Conservation (phyloP, 2,113 vertebrate species). For the Neomonachus schauinslandi region DNA sequence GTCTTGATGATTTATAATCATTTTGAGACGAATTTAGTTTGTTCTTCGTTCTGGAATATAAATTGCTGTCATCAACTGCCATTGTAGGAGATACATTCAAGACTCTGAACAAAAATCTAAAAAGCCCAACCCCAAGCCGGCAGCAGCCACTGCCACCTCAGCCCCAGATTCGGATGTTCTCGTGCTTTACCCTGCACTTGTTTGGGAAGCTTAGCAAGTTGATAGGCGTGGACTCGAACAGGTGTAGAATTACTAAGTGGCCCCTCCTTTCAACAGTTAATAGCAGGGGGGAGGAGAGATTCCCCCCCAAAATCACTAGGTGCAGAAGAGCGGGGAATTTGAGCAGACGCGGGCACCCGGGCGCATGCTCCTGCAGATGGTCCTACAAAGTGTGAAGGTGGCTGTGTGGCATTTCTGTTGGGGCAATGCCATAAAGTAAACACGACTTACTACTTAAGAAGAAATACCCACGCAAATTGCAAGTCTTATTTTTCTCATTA, state of each 20-base stretch:
- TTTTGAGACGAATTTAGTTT: slow-evolving; percentile 85
- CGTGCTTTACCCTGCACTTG: slow-evolving; percentile 86
- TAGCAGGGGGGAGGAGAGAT: slow-evolving; percentile 73
- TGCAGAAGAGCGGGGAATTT: slow-evolving; percentile 50
- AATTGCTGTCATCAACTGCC: slow-evolving; percentile 90
- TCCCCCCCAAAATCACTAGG: slow-evolving; percentile 33
- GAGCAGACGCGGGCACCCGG: not conserved
- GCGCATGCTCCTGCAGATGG: not conserved
- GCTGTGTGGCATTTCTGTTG: not conserved
- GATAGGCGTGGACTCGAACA: slow-evolving; percentile 89
- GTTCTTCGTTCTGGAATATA: slow-evolving; percentile 86
- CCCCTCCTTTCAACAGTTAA: slow-evolving; percentile 88
- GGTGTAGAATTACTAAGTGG: slow-evolving; percentile 93
- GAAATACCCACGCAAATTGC: not conserved
- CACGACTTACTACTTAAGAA: not conserved
- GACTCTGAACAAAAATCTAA: not conserved
- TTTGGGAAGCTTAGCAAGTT: slow-evolving; percentile 91
- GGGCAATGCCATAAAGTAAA: not conserved
- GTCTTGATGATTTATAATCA: slow-evolving; percentile 85
- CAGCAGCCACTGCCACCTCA: slow-evolving; percentile 62
- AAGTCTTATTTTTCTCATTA: not conserved
- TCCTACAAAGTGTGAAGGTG: not conserved
- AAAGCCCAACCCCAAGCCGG: slow-evolving; percentile 31
- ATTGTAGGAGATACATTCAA: slow-evolving; percentile 77
- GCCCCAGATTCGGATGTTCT: slow-evolving; percentile 76